These are phyloP conservation scores for Cheilosia urbana DNA, from an alignment of 2,888 invertebrate species.

Conservation along the genomic window DNA sequence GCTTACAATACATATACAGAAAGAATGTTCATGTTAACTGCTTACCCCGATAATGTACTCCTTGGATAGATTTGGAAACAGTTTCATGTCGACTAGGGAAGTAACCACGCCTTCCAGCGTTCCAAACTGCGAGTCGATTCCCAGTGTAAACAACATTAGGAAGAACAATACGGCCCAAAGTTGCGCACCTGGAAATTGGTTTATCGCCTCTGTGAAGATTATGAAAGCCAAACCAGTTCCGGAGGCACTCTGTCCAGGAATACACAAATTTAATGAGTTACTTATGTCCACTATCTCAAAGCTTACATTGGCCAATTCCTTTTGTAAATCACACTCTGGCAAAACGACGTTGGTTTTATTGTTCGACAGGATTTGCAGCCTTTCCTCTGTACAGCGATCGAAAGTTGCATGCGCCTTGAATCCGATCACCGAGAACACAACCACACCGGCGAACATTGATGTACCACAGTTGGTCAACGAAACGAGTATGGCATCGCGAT, in stretches of 20 bases:
- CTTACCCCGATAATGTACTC: slow-evolving; percentile 91
- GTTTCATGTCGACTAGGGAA: slow-evolving; percentile 96
- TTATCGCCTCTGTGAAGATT: slow-evolving; percentile 98
- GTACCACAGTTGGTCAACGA: slow-evolving; percentile 97
- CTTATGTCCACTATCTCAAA: neutral
- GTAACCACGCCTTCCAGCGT: slow-evolving; percentile 98
- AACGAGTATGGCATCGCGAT: slow-evolving; percentile 95
- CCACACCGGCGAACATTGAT: slow-evolving; percentile 98
- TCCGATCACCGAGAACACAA: slow-evolving; percentile 97
- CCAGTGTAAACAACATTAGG: slow-evolving; percentile 97
- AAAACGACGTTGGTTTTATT: slow-evolving; percentile 87
- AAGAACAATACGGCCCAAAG: slow-evolving; percentile 98
- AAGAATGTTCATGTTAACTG: neutral
- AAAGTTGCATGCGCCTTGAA: slow-evolving; percentile 88
- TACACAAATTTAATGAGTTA: slow-evolving; percentile 8
- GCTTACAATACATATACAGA: neutral
- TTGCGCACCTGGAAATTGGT: slow-evolving; percentile 98
- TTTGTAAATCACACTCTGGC: slow-evolving; percentile 92
- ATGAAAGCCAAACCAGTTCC: slow-evolving; percentile 98
- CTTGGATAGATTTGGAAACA: slow-evolving; percentile 95
- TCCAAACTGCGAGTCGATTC: slow-evolving; percentile 98
- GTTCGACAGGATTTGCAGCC: slow-evolving; percentile 85
- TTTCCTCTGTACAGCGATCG: slow-evolving; percentile 82
- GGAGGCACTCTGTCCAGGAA: slow-evolving; percentile 91
- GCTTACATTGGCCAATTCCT: slow-evolving; percentile 94